Percentiles rank a stretch among this genome's conserved stretches.
Evolutionary conservation across 2,888 invertebrate genomes (phyloP).

Genomic region (Rhingia campestris): DNA sequence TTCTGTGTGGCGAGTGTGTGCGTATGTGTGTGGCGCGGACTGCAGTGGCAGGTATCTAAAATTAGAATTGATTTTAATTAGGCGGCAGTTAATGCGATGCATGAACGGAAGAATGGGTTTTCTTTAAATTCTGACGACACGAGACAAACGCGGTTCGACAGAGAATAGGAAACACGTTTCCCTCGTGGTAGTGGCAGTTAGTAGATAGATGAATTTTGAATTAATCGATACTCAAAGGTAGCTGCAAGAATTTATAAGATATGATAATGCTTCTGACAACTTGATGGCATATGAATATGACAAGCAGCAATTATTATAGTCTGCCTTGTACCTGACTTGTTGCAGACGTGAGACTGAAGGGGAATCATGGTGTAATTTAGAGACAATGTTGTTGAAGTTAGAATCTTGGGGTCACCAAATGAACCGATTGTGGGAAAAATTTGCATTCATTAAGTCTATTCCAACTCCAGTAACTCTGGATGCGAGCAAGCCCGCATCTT

Average conservation of each 20-base stretch:
- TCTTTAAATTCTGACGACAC: constrained; percentile 65
- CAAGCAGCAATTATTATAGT: too few relatives aligned
- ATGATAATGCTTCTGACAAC: too few relatives aligned
- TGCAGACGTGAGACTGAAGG: too few relatives aligned
- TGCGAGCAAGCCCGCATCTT: too few relatives aligned
- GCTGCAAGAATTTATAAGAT: background rate
- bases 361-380: too few relatives aligned
- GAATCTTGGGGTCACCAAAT: too few relatives aligned
- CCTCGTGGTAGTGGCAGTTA: constrained; percentile 9
- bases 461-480: too few relatives aligned
- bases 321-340: too few relatives aligned
- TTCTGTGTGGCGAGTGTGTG: constrained; percentile 15
- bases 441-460: too few relatives aligned
- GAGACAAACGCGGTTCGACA: constrained; percentile 42
- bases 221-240: constrained; percentile 16
- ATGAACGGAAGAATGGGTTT: constrained; percentile 41
- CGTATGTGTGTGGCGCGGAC: constrained; percentile 36
- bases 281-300: too few relatives aligned
- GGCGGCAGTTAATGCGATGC: constrained; percentile 34
- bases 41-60: constrained; percentile 58
- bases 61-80: constrained; percentile 71
- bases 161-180: constrained; percentile 48
- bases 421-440: too few relatives aligned
- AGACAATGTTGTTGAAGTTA: too few relatives aligned
- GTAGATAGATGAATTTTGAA: constrained; percentile 52